Evolutionary conservation across 2,888 invertebrate species (phyloP).

Genomic region (Cryptosula pallasiana): DNA sequence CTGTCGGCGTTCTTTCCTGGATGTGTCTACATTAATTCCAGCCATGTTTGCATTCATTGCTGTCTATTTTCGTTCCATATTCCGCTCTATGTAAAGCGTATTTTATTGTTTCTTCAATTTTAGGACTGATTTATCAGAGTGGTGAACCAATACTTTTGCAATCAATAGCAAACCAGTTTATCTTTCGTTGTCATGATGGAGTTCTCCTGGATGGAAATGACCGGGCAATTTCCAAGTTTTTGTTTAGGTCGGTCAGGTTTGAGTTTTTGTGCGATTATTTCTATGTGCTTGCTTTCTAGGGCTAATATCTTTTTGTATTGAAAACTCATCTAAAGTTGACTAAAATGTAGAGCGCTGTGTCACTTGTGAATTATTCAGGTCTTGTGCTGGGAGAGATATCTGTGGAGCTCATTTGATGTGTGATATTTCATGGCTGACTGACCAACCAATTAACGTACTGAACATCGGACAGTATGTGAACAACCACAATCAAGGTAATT

Average conservation of each 20-base stretch:
- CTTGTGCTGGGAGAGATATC: constrained; percentile 52
- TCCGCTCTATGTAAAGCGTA: no score
- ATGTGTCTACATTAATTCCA: no score
- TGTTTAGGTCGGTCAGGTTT: constrained; percentile 52
- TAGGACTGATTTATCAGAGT: constrained; percentile 54
- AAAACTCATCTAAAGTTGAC: no score
- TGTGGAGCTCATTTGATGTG: constrained; percentile 44
- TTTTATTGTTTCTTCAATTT: no score
- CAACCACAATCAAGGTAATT: constrained; percentile 53
- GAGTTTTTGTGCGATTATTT: no score
- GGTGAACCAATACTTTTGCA: constrained; percentile 56
- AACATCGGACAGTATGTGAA: constrained; percentile 58
- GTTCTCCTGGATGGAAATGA: constrained; percentile 56
- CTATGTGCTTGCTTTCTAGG: no score
- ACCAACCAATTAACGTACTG: constrained; percentile 51
- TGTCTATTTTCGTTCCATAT: no score
- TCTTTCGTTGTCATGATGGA: constrained; percentile 57
- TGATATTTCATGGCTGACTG: constrained; percentile 52
- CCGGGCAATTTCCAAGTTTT: constrained; percentile 52
- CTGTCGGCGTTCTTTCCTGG: no score
- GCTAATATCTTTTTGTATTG: no score
- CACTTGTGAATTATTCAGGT: constrained; percentile 37
- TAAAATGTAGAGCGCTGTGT: no score
- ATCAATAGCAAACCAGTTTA: constrained; percentile 55
- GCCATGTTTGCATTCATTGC: no score